A percentile compares a stretch with the other conserved stretches of the same genome.
phyloP scores from a whole-genome alignment of 2,888 invertebrate species.

The Cephus spinipes region DNA sequence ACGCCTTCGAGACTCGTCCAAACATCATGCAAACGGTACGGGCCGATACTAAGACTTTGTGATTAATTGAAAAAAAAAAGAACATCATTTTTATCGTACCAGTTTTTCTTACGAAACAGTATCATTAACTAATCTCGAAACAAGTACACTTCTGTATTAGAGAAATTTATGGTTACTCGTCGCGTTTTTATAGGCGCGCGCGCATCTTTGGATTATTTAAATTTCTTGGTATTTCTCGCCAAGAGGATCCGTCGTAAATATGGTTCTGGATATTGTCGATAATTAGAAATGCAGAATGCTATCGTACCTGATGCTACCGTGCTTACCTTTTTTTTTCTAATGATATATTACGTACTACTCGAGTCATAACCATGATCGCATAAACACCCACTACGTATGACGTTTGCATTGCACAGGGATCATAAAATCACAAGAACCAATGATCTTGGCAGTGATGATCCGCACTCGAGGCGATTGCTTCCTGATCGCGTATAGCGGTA shows the following conservation, averaged over 20 bases:
- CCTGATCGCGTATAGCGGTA: constrained; percentile 24
- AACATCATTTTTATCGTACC: neutral
- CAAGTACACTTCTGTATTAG: no score
- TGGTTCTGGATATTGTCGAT: no score
- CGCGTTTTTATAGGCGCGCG: no score
- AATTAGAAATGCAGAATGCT: neutral
- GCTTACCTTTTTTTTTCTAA: neutral
- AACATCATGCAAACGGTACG: neutral
- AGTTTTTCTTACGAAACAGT: no score
- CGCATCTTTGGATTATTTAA: neutral
- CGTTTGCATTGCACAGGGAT: neutral
- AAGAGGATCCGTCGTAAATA: no score
- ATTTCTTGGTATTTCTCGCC: neutral
- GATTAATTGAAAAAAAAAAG: neutral
- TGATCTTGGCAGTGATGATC: constrained; percentile 5
- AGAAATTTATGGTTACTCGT: no score
- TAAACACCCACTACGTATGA: neutral
- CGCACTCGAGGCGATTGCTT: constrained; percentile 15
- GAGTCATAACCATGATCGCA: neutral
- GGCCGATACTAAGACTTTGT: neutral
- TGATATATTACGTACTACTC: neutral
- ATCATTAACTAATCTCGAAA: no score
- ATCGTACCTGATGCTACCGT: neutral
- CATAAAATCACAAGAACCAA: neutral
- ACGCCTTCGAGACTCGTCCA: neutral